Evolutionary conservation across 2,797 vertebrate genomes (phyloP).

Genomic region (Pseudochirops corinnae): DNA sequence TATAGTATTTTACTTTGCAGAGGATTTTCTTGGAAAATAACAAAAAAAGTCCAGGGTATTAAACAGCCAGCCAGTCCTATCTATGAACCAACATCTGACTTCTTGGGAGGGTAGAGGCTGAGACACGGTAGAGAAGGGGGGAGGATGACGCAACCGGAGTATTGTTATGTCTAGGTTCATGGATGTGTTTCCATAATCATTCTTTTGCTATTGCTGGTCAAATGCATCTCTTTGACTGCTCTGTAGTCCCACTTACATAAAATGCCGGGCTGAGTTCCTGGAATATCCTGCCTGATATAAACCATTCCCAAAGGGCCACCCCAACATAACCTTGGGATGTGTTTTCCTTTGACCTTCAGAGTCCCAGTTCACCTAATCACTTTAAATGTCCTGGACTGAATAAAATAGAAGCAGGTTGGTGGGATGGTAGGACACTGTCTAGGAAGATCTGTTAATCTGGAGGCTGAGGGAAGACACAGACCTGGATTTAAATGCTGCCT

Average conservation of each 20-base stretch:
- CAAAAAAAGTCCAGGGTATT: neutral
- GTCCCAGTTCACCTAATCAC: neutral
- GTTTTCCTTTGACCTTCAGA: neutral
- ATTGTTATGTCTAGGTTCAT: neutral
- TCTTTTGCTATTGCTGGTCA: neutral
- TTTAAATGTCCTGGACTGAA: conserved; percentile 60
- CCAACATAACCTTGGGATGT: neutral
- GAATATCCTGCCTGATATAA: neutral
- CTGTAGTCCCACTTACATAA: neutral
- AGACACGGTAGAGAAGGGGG: no score
- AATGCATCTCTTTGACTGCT: neutral
- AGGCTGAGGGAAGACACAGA: neutral
- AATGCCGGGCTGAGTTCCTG: neutral
- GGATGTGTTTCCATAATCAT: neutral
- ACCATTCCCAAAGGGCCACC: neutral
- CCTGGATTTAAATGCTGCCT: neutral
- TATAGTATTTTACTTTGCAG: conserved; percentile 12
- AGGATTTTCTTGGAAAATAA: conserved; percentile 7
- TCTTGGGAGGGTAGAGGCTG: neutral
- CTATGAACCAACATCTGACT: conserved; percentile 11
- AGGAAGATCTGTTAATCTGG: neutral
- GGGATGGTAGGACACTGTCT: neutral
- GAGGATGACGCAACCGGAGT: no score
- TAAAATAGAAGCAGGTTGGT: conserved; percentile 63
- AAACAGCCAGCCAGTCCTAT: neutral